Evolutionary conservation across 2,113 vertebrate genomes (phyloP), one percentile per base, ranked within the genome.

Genomic region (Micronisus gabar): DNA sequence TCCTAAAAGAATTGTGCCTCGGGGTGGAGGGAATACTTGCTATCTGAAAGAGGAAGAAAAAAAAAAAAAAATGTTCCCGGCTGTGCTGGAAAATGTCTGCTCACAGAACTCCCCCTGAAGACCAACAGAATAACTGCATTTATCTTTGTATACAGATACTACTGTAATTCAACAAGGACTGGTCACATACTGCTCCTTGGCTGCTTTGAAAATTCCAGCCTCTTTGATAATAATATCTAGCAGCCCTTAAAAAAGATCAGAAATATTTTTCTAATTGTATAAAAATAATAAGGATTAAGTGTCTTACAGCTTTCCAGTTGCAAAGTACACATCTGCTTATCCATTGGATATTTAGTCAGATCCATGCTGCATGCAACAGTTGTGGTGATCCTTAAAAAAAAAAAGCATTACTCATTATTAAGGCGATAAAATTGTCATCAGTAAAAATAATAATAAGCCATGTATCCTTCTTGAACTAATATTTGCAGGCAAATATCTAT

Each of bases 261-360:
- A 74, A 6, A 14, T 41, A 27, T 32, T 79, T 53, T 94, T 55
- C 22, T 62, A 83, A 45, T 7, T 58, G 15, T 13, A 66, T 34
- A 48, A 50, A 88, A 91, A 73, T 10, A 76, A 22, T 22, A 83
- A 65, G 21, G 50, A 78, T 74, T 91, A 87, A 75, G 29, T 63
- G 47, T 71, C 99, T 99, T 98, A 99, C 99, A 99, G 98, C 99
- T 99, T 98, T 99, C 99, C 89, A 99, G 98, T 98, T 99, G 99
- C 62, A 99, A 97, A 27, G 98, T 99, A 97, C 99, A 99, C 2
- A 98, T 99, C 98, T 99, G 99, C 89, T 99, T 99, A 98, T 99
- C 99, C 99, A 99, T 99, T 7, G 99, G 99, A 67, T 99, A 99
- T 96, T 99, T 99, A 63, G 98, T 99, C 93, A 99, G 97, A 89